Base-by-base conservation (phyloP, 2,797 vertebrate genomes). In the Brachyalestes nurse region DNA sequence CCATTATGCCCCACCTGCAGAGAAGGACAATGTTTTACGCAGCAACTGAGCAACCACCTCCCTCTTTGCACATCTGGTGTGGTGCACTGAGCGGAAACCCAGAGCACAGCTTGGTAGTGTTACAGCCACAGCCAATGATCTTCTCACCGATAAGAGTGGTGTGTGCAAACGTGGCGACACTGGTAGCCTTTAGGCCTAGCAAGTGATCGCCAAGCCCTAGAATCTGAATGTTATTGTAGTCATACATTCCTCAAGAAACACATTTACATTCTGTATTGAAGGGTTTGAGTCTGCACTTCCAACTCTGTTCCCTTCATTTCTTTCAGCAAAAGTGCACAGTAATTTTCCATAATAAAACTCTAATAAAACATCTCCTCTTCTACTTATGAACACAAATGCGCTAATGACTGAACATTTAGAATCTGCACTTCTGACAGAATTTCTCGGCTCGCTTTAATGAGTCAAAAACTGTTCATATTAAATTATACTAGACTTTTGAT, bases 1-100 rank as follows among this genome's bases (percentile, higher is more conserved):
- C 79, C 72, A 80, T 83, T 83, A 77, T 58, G 55, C 55, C 71
- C 42, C 70, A 82, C 83, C 81, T 83, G 77, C 81, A 60, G 84
- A 81, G 74, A 61, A 25, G 80, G 66, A 69, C 75, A 81, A 70
- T 61, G 75, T 65, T 76, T 83, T 75, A 80, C 71, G 49, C 62
- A 64, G 75, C 69, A n/a, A 73, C 71, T 25, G 5, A 25, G n/a
- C 65, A 66, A 74, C 80, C 65, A n/a, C 65, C 19, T 34, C 34
- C 60, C 21, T 72, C 47, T 73, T 69, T 65, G 19, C 55, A 72
- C 49, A 79, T 55, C 65, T 77, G 64, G 57, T 77, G 25, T 47
- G 45, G 58, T 62, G 70, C 34, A 72, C 23, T 16, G 14, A 38
- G 38, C 38, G 19, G 42, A 74, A 64, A 38, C n/a, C n/a, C 40